These are phyloP conservation scores for Calliopsis andreniformis DNA, from an alignment of 1,140 invertebrate species.

Conservation along the genomic window DNA sequence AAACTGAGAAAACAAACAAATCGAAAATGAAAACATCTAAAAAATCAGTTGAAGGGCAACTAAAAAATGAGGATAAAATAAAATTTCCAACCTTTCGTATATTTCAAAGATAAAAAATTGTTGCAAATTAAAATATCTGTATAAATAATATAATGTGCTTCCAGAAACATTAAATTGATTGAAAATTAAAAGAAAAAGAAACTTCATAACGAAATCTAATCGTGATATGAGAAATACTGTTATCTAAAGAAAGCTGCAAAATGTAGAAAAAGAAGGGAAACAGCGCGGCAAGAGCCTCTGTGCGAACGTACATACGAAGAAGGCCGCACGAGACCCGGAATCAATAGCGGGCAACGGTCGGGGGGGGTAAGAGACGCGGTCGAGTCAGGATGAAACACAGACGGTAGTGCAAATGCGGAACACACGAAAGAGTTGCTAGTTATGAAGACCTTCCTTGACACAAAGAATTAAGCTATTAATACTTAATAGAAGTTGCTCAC, in stretches of 20 bases:
- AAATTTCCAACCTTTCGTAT: no score
- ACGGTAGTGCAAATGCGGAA: slow-evolving; percentile 47
- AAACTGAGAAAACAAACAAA: no score
- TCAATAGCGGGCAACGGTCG: slow-evolving; percentile 73
- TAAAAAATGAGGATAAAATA: no score
- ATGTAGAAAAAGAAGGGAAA: slow-evolving; percentile 42
- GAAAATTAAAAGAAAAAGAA: no score
- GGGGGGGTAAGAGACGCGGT: slow-evolving; percentile 59
- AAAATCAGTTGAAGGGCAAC: no score
- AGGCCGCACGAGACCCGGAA: slow-evolving; percentile 71
- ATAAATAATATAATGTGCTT: no score
- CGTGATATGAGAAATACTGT: background rate
- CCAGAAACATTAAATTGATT: no score
- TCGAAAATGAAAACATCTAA: no score
- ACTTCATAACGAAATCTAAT: no score
- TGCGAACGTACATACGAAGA: slow-evolving; percentile 66
- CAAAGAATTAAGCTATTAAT: background rate
- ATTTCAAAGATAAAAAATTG: no score
- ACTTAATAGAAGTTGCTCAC: no score
- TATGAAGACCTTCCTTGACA: slow-evolving; percentile 40
- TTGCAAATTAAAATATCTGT: no score
- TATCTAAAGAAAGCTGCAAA: slow-evolving; percentile 32
- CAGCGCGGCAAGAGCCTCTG: slow-evolving; percentile 54
- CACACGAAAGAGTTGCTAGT: slow-evolving; percentile 36
- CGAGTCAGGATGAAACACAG: slow-evolving; percentile 58